Evolutionary conservation across 2,113 vertebrate genomes (phyloP).

Genomic region (Anguilla rostrata): DNA sequence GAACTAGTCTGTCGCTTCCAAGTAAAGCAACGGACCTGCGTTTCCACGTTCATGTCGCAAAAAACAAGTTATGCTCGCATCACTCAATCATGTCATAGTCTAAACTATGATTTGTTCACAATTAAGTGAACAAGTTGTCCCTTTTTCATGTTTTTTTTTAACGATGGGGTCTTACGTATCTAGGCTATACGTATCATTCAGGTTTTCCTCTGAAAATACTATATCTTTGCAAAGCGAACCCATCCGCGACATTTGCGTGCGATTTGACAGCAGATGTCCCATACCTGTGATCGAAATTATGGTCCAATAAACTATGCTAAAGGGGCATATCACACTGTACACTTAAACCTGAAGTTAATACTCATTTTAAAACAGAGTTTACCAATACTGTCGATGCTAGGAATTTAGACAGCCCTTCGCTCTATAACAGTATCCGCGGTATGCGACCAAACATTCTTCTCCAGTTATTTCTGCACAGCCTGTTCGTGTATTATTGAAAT

Average conservation of each 20-base stretch:
- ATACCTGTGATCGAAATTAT: neutral
- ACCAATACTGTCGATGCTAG: neutral
- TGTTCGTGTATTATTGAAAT: neutral
- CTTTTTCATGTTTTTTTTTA: too few species aligned
- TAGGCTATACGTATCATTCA: neutral
- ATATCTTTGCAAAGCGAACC: neutral
- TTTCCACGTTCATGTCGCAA: too few species aligned
- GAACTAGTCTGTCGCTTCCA: neutral
- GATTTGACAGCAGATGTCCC: neutral
- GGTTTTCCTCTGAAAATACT: too few species aligned
- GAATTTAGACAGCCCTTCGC: neutral
- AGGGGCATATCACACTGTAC: neutral
- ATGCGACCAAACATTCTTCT: neutral
- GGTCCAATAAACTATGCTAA: neutral
- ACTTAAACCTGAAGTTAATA: neutral
- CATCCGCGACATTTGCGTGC: neutral
- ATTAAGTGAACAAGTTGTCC: too few species aligned
- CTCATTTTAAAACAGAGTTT: neutral
- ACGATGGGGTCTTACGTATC: neutral
- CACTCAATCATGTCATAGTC: too few species aligned
- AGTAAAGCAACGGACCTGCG: neutral
- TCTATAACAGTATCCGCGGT: neutral
- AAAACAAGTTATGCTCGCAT: too few species aligned
- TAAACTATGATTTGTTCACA: too few species aligned
- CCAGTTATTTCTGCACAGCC: neutral